Percentiles rank a stretch among this genome's conserved stretches.
Conservation (phyloP, 2,113 vertebrate species). For the Sebastes fasciatus region DNA sequence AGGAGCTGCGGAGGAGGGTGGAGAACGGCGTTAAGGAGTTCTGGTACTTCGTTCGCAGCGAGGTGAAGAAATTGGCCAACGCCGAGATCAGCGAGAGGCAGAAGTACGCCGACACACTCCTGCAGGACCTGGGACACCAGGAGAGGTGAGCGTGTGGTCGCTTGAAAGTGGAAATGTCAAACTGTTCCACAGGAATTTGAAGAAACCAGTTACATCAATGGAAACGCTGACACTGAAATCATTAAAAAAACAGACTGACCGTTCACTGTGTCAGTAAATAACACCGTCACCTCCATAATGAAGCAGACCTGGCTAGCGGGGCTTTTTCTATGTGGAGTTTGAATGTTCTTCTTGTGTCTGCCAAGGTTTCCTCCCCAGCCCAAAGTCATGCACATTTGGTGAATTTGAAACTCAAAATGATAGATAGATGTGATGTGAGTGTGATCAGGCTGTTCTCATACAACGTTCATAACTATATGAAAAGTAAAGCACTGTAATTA, state of each 20-base stretch:
- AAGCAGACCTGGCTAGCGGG: not conserved
- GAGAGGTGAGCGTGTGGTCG: slow-evolving; percentile 87
- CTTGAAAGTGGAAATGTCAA: not conserved
- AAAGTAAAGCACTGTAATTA: too few relatives aligned
- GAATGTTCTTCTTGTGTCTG: not conserved
- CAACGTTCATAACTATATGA: too few relatives aligned
- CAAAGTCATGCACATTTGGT: not conserved
- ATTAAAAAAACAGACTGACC: not conserved
- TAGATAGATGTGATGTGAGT: not conserved
- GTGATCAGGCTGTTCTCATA: too few relatives aligned
- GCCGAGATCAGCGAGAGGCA: slow-evolving; percentile 89
- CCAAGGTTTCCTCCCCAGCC: not conserved
- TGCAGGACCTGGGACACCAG: slow-evolving; percentile 96
- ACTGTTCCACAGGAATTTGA: not conserved
- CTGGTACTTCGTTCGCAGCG: slow-evolving; percentile 98
- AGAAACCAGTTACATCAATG: not conserved
- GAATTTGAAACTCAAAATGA: not conserved
- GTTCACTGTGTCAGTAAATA: not conserved
- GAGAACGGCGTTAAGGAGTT: slow-evolving; percentile 97
- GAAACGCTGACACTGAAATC: not conserved
- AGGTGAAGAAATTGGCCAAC: slow-evolving; percentile 93
- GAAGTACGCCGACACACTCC: slow-evolving; percentile 89
- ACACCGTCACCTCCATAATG: not conserved
- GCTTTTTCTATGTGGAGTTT: not conserved
- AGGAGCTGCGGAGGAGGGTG: slow-evolving; percentile 92